These are phyloP conservation scores for Fragum whitleyi DNA, from an alignment of 2,888 invertebrate genomes.

Conservation along the genomic window DNA sequence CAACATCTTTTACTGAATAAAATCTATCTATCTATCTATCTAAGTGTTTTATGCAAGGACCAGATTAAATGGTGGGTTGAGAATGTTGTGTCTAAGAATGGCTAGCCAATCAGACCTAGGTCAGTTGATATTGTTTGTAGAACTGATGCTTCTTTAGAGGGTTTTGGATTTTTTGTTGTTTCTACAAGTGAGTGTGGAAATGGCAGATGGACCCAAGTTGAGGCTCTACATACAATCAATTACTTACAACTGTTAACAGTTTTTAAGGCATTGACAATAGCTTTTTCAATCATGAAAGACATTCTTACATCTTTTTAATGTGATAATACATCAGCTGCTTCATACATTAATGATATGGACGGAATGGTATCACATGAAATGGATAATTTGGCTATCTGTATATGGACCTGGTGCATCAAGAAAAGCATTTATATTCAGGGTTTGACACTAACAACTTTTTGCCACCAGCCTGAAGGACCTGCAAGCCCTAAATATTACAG, in stretches of 20 bases:
- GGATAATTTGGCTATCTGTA: constrained; percentile 28
- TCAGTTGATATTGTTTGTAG: constrained; percentile 1
- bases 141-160: constrained; percentile 43
- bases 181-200: not conserved
- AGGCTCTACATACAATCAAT: constrained; percentile 29
- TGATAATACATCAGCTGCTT: constrained; percentile 31
- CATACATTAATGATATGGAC: constrained; percentile 39
- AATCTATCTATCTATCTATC: no score
- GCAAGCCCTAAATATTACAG: no score
- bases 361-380: constrained; percentile 33
- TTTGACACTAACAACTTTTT: no score
- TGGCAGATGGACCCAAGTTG: constrained; percentile 37
- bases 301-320: constrained; percentile 32
- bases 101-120: constrained; percentile 32
- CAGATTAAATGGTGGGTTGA: constrained; percentile 37
- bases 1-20: no score
- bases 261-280: constrained; percentile 19
- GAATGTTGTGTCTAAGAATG: constrained; percentile 44
- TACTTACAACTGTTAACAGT: constrained; percentile 32
- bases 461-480: no score
- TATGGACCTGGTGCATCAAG: constrained; percentile 41
- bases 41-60: not conserved
- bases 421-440: constrained; percentile 40
- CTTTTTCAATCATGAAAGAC: not conserved
- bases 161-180: constrained; percentile 19